Percentiles rank a stretch among this genome's conserved stretches.
Evolutionary conservation across 2,797 vertebrate species (phyloP).

Genomic region (Lagocephalus sceleratus): DNA sequence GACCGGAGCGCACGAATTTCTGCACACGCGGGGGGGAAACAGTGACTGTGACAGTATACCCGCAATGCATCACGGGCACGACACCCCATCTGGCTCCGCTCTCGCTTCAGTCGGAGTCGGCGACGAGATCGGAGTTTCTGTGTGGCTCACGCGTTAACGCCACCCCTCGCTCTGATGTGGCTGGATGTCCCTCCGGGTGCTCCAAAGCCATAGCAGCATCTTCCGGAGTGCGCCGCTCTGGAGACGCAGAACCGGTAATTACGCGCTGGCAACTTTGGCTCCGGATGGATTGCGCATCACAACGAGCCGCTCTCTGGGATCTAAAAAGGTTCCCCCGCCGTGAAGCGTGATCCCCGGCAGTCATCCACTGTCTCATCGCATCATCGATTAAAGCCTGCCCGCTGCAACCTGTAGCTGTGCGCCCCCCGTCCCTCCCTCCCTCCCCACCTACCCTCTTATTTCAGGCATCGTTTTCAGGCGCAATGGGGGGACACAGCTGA

Average conservation of each 20-base stretch:
- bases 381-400: slow-evolving; percentile 32
- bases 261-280: slow-evolving; percentile 67
- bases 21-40: slow-evolving; percentile 49
- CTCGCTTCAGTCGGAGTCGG: slow-evolving; percentile 49
- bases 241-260: slow-evolving; percentile 53
- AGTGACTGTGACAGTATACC: slow-evolving; percentile 60
- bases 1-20: slow-evolving; percentile 47
- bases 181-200: slow-evolving; percentile 25
- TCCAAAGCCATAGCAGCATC: slow-evolving; percentile 29
- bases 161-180: slow-evolving; percentile 18
- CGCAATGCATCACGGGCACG: slow-evolving; percentile 82
- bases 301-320: slow-evolving; percentile 52
- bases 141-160: slow-evolving; percentile 27
- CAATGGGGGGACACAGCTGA: slow-evolving; percentile 79
- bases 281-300: slow-evolving; percentile 56
- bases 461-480: slow-evolving; percentile 50
- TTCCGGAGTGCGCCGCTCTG: slow-evolving; percentile 32
- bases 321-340: slow-evolving; percentile 16
- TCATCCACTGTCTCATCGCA: slow-evolving; percentile 25
- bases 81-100: slow-evolving; percentile 65
- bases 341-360: slow-evolving; percentile 26
- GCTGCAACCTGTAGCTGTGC: slow-evolving; percentile 68
- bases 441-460: slow-evolving; percentile 16
- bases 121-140: slow-evolving; percentile 48
- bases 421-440: neutral